These are phyloP conservation scores for Peribatodes rhomboidaria DNA, from an alignment of 2,888 invertebrate species.

Conservation along the genomic window DNA sequence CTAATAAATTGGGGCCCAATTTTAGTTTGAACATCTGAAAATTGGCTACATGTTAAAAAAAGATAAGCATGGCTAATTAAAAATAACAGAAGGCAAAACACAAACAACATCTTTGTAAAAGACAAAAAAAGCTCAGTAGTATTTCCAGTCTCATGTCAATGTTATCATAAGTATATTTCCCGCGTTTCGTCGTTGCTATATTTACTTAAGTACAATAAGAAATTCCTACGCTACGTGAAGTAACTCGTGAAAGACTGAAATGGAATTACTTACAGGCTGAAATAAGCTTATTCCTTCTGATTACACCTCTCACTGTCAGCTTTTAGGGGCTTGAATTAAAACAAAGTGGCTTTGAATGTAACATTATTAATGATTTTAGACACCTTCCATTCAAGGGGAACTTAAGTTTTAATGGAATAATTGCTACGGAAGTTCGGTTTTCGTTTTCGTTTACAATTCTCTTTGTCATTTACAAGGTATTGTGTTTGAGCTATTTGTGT, in stretches of 20 bases:
- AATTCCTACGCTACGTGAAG: slow-evolving; percentile 42
- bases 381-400: slow-evolving; percentile 32
- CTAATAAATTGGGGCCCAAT: too few relatives aligned
- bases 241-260: slow-evolving; percentile 54
- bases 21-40: too few relatives aligned
- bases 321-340: slow-evolving; percentile 57
- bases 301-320: slow-evolving; percentile 55
- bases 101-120: too few relatives aligned
- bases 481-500: not conserved
- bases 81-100: too few relatives aligned
- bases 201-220: slow-evolving; percentile 37
- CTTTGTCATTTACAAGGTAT: not conserved
- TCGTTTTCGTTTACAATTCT: slow-evolving; percentile 21
- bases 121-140: too few relatives aligned
- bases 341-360: slow-evolving; percentile 58
- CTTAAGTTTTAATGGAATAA: slow-evolving; percentile 30
- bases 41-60: too few relatives aligned
- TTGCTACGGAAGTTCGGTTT: slow-evolving; percentile 19
- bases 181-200: slow-evolving; percentile 3
- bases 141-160: too few relatives aligned
- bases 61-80: too few relatives aligned
- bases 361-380: slow-evolving; percentile 57
- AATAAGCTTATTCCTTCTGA: slow-evolving; percentile 63
- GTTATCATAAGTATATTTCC: not conserved
- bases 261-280: slow-evolving; percentile 62